Base-by-base conservation (phyloP, 2,797 vertebrate species). In the Argentina silus region DNA sequence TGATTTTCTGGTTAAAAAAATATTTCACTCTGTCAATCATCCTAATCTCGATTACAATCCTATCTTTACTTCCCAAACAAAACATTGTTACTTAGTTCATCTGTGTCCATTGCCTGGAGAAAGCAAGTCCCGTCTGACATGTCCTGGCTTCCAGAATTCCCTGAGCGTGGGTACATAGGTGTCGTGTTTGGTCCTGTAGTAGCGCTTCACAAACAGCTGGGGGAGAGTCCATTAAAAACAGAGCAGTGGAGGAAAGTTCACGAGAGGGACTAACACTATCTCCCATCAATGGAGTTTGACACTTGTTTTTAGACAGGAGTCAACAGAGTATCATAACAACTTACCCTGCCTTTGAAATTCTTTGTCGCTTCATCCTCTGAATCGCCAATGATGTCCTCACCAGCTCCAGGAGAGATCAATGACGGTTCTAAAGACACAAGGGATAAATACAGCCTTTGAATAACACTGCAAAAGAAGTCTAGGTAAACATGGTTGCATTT, bases 361-460 rank as follows among this genome's bases (percentile, higher is more conserved):
- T 92, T 92, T 0, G 86, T 83, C 0, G 70, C 89, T 65, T 95
- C 94, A 7, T 95, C 94, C 71, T 95, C 94, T 21, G 94, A 95
- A 82, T 95, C 94, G 0, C 87, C 86, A 0, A 95, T 88, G 0
- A 93, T 83, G 6, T 94, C 93, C 5, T 91, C 89, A 6, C 48
- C 8, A 0, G 79, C 83, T 48, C 78, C 80, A 2, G 77, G 6
- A 3, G 44, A 15, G 3, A 0, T 60, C 3, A 1, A 3, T 0
- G 61, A 44, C 6, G 7, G 6, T 42, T 21, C 19, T 21, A 59
- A 10, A 7, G 48, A 50, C 48, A 15, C 10, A 7, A 55, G 14
- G 19, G 55, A 57, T 10, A 45, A 44, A n/a, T 1, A 63, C 3
- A 17, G 15, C 6, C 15, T 44, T 43, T 7, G 43, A 63, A 45